These are phyloP conservation scores for Rhyzopertha dominica DNA, from an alignment of 1,140 invertebrate genomes.

Conservation along the genomic window DNA sequence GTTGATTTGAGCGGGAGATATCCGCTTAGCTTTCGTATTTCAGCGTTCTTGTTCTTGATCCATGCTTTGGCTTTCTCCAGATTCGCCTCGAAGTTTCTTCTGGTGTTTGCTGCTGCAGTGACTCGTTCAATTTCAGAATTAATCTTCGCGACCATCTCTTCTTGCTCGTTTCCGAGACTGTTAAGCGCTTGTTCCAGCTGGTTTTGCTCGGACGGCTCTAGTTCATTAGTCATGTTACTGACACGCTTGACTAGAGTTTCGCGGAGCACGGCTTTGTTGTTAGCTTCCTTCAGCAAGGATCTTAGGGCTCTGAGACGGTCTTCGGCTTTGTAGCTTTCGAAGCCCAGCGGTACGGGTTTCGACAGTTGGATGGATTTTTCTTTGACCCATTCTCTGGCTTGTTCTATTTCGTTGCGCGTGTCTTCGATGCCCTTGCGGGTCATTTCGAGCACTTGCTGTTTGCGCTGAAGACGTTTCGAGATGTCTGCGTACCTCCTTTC, in stretches of 20 bases:
- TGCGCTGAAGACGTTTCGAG: constrained; percentile 75
- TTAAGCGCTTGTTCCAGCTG: constrained; percentile 63
- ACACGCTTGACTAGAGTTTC: constrained; percentile 78
- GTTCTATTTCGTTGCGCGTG: constrained; percentile 66
- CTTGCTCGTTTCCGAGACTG: constrained; percentile 64
- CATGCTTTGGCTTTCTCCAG: constrained; percentile 72
- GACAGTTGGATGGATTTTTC: constrained; percentile 66
- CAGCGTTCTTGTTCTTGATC: constrained; percentile 70
- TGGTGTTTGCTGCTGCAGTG: constrained; percentile 58
- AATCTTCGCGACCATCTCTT: constrained; percentile 63
- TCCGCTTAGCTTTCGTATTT: constrained; percentile 68
- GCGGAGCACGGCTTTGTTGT: constrained; percentile 75
- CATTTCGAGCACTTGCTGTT: constrained; percentile 72
- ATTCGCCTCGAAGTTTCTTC: constrained; percentile 71
- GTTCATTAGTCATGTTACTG: constrained; percentile 74
- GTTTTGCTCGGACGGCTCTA: constrained; percentile 73
- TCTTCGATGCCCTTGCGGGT: constrained; percentile 75
- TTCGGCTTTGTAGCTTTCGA: constrained; percentile 68
- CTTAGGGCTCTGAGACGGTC: constrained; percentile 66
- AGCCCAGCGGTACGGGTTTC: constrained; percentile 63
- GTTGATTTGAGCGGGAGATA: constrained; percentile 66
- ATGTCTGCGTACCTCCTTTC: constrained; percentile 80
- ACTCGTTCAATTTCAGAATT: constrained; percentile 69
- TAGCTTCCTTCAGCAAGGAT: constrained; percentile 74
- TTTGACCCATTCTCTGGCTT: constrained; percentile 74